Evolutionary conservation across 2,113 vertebrate genomes (phyloP), one percentile per base, ranked within the genome.

Genomic region (Perccottus glenii): DNA sequence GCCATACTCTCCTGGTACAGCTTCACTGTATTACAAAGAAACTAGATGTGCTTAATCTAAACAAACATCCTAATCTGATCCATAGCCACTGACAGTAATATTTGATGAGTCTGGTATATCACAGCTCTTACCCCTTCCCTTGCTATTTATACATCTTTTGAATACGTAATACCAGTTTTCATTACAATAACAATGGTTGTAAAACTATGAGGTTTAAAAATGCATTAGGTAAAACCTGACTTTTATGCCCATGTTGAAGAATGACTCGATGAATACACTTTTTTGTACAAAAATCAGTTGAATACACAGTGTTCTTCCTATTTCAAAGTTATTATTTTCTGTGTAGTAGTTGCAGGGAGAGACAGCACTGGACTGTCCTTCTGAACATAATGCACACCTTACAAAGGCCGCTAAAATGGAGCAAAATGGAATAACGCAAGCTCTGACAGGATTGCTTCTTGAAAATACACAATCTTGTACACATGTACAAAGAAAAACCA

Each of bases 301-400:
- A 72, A 71, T 67, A 52, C 52, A 61, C 60, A 58, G 38, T 58
- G 56, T 58, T 19, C 62, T 48, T 70, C 65, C 49, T 15, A 56
- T 47, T 40, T 81, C 66, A 67, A 69, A 78, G 40, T 46, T 70
- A 46, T 67, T 73, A 67, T 78, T 82, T 71, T 73, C 70, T 62
- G 46, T 52, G 42, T 51, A 45, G 48, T 14, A 7, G 19, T 62
- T 45, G 48, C 42, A 76, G 19, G 19, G 67, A 45, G 33, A n/a
- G 57, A 59, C 27, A 44, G 44, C 57, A 46, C 27, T 14, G 12
- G 27, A 11, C 10, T 40, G 32, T 40, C 60, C 78, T 38, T 50
- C 67, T 84, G 58, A 80, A 77, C 40, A 73, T 80, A 74, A 82
- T 78, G 14, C 2, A 2, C 43, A 60, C 58, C 47, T 9, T 44